Evolutionary conservation across 2,113 vertebrate genomes (phyloP), one percentile per base, ranked within the genome.

Genomic region (Amphiprion ocellaris): DNA sequence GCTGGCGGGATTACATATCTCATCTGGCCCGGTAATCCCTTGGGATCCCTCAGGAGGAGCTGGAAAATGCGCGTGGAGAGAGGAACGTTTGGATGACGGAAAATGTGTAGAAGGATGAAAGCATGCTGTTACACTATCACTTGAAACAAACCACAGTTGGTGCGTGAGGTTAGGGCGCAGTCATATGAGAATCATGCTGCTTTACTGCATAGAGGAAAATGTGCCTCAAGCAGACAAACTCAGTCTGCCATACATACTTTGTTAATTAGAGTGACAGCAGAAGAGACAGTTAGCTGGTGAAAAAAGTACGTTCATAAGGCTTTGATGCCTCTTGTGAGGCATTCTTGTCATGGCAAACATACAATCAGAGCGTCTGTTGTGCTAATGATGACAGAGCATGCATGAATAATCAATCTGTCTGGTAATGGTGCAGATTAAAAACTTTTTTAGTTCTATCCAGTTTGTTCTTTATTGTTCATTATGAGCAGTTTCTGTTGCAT

Each of bases 231-330:
- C 30, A 62, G 28, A 68, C 54, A 46, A 69, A 50, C 1, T 12
- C 63, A 56, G 55, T 62, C 58, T 52, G 46, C 54, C 4, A 5
- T 5, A 47, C 30, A 79, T 44, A 47, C 37, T 55, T 21, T 4
- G 5, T 30, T 87, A 62, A 88, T 79, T 81, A 79, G 19, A 68
- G 24, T 21, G 47, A 17, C 69, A 71, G 62, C 47, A 39, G 79
- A 61, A 26, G 49, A 54, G n/a, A 69, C 21, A 52, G 59, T 74
- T 72, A 77, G 52, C 37, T 14, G 24, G 19, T n/a, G 70, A 59
- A 72, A 50, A 75, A 10, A 54, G 30, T 73, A 19, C 54, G 23
- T 41, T 69, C 75, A 54, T 49, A 28, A 21, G 56, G 11, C 2
- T 44, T 54, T 52, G 11, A 62, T 37, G 33, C 6, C 33, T 9